Conservation (phyloP, 2,113 vertebrate species). For the Emberiza fucata region DNA sequence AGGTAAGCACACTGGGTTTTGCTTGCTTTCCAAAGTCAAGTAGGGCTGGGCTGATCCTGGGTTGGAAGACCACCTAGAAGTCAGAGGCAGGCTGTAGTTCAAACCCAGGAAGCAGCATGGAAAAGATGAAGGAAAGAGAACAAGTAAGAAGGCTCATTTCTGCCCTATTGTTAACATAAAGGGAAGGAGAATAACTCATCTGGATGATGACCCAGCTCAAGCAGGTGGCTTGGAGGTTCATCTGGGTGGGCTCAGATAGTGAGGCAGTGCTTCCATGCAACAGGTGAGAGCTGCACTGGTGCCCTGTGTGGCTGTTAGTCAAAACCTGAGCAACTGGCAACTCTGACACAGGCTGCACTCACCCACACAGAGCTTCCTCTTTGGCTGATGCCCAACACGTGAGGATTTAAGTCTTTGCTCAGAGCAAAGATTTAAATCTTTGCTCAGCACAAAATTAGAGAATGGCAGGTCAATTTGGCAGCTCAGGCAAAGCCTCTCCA, state of each 20-base stretch:
- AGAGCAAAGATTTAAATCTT: neutral
- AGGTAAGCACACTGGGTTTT: neutral
- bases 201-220: neutral
- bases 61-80: neutral
- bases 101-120: neutral
- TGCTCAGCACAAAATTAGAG: neutral
- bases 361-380: neutral
- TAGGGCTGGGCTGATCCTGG: neutral
- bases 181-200: neutral
- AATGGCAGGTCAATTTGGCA: neutral
- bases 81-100: neutral
- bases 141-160: neutral
- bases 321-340: neutral
- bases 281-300: neutral
- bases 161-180: fast-evolving
- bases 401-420: neutral
- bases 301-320: neutral
- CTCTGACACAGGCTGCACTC: neutral
- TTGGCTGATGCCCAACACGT: fast-evolving
- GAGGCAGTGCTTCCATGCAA: neutral
- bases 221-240: neutral
- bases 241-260: neutral
- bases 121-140: neutral
- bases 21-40: neutral
- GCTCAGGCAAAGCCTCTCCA: neutral